Conservation (phyloP, 2,888 invertebrate genomes). For the Leptinotarsa haldemani region DNA sequence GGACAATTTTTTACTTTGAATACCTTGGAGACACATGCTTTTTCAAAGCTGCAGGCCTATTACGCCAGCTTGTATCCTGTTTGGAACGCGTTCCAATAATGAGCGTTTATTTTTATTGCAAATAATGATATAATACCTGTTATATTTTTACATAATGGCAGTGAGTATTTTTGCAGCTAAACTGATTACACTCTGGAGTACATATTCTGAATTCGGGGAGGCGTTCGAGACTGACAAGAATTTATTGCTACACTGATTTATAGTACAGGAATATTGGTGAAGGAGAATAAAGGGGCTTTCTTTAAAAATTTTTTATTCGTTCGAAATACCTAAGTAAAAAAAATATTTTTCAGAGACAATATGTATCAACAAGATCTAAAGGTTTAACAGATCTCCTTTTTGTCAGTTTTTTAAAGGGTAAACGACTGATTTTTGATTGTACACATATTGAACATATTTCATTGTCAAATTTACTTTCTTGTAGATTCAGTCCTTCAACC, state of each 20-base stretch:
- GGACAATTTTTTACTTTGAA: constrained; percentile 17
- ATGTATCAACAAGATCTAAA: too few relatives aligned
- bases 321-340: too few relatives aligned
- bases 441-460: too few relatives aligned
- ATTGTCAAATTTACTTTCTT: too few relatives aligned
- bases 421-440: too few relatives aligned
- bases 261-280: background rate
- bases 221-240: constrained; percentile 6
- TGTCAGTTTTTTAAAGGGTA: too few relatives aligned
- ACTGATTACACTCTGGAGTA: constrained; percentile 14
- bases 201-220: constrained; percentile 1
- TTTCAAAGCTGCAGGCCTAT: constrained; percentile 21
- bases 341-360: too few relatives aligned
- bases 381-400: too few relatives aligned
- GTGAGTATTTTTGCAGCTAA: constrained; percentile 17
- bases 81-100: constrained; percentile 26
- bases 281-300: background rate
- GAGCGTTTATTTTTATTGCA: constrained; percentile 27
- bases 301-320: too few relatives aligned
- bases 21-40: constrained; percentile 19
- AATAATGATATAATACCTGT: constrained; percentile 23
- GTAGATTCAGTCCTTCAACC: too few relatives aligned
- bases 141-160: constrained; percentile 20
- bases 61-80: constrained; percentile 28
- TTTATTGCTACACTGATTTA: constrained; percentile 1